Evolutionary conservation across 2,888 invertebrate genomes (phyloP).

Genomic region (Acleris laterana): DNA sequence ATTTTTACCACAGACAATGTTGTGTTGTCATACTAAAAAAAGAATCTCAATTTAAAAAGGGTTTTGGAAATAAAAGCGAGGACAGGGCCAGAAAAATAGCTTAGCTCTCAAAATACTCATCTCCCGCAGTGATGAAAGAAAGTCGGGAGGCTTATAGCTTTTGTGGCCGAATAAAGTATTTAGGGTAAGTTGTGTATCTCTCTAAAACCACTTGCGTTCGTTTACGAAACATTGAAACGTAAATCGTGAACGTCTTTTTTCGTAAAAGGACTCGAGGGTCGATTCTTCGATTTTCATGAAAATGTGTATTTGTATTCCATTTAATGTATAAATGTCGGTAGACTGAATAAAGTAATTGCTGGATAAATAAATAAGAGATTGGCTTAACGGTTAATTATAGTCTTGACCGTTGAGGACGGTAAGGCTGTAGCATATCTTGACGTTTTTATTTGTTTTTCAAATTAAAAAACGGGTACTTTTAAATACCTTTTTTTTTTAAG

Average conservation of each 20-base stretch:
- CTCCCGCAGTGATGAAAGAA: conserved; percentile 55
- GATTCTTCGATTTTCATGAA: conserved; percentile 58
- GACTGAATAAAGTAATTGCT: conserved; percentile 17
- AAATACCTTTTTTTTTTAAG: too few relatives aligned
- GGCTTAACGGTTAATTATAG: too few relatives aligned
- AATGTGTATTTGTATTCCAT: conserved; percentile 56
- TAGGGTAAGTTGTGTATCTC: conserved; percentile 72
- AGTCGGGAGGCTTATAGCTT: conserved; percentile 74
- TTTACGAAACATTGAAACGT: background rate
- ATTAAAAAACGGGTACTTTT: too few relatives aligned
- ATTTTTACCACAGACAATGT: background rate
- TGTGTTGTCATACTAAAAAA: background rate
- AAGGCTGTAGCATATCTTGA: too few relatives aligned
- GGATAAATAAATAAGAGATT: too few relatives aligned
- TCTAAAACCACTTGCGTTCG: conserved; percentile 42
- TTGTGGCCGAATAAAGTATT: conserved; percentile 70
- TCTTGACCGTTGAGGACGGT: too few relatives aligned
- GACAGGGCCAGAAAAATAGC: conserved; percentile 54
- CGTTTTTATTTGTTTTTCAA: too few relatives aligned
- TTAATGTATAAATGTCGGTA: conserved; percentile 23
- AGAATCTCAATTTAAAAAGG: conserved; percentile 3
- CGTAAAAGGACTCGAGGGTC: conserved; percentile 38
- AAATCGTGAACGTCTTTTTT: conserved; percentile 6
- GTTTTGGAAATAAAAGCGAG: conserved; percentile 44
- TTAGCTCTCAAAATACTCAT: conserved; percentile 73